These are phyloP conservation scores for Bibio marci DNA, from an alignment of 2,888 invertebrate genomes.

Conservation along the genomic window DNA sequence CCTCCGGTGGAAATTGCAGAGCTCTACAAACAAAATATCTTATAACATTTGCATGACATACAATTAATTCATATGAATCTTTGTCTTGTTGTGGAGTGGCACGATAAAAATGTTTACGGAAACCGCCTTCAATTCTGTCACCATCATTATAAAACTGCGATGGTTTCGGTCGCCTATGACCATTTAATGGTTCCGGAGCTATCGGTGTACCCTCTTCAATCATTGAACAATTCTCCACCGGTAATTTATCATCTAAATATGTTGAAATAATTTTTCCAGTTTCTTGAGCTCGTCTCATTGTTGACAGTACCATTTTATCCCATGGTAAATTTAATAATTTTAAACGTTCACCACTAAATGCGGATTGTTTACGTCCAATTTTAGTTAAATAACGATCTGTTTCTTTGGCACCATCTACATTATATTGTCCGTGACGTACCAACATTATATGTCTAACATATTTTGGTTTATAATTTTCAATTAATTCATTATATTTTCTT, in stretches of 20 bases:
- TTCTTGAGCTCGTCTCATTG: constrained; percentile 86
- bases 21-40: constrained; percentile 90
- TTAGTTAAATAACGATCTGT: constrained; percentile 59
- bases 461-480: constrained; percentile 41
- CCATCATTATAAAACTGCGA: constrained; percentile 86
- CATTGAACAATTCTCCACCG: constrained; percentile 48
- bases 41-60: constrained; percentile 97
- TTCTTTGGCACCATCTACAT: constrained; percentile 53
- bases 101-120: constrained; percentile 81
- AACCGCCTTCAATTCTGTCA: constrained; percentile 89
- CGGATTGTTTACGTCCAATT: constrained; percentile 71
- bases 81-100: constrained; percentile 62
- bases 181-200: constrained; percentile 80
- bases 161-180: constrained; percentile 72
- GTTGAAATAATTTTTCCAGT: constrained; percentile 71
- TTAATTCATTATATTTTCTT: constrained; percentile 46
- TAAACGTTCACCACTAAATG: constrained; percentile 65
- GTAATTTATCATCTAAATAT: constrained; percentile 39
- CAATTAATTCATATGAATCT: constrained; percentile 77
- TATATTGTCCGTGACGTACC: constrained; percentile 91
- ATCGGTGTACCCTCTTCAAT: constrained; percentile 89
- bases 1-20: constrained; percentile 91
- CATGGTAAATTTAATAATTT: constrained; percentile 62
- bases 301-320: constrained; percentile 65
- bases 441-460: constrained; percentile 61